Conservation (phyloP, 2,113 vertebrate genomes). For the Ciconia maguari region DNA sequence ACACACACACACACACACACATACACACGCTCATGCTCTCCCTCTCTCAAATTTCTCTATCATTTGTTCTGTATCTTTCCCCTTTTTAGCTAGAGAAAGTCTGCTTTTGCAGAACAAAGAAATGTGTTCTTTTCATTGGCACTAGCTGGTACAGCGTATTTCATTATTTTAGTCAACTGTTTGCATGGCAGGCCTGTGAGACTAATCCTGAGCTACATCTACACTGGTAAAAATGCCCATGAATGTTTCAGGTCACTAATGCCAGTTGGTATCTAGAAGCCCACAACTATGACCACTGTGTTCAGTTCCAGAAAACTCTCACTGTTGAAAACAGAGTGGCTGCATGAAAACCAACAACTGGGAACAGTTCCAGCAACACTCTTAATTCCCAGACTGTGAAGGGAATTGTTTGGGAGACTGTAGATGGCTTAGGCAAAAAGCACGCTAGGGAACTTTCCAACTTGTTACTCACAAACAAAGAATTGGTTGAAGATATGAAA, state of each 20-base stretch:
- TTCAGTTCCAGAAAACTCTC: background rate
- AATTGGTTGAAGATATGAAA: background rate
- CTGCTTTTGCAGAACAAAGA: background rate
- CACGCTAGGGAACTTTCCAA: background rate
- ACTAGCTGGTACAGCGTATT: fast-evolving
- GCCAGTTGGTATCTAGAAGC: background rate
- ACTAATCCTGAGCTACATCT: background rate
- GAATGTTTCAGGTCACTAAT: background rate
- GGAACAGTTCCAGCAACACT: background rate
- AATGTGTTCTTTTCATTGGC: background rate
- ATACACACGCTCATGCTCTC: background rate
- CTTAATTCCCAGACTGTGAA: background rate
- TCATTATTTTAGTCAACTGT: background rate
- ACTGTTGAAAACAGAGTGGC: background rate
- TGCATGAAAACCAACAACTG: background rate
- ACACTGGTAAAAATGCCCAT: background rate
- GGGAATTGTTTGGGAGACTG: background rate
- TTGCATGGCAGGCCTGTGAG: background rate
- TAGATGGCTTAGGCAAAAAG: background rate
- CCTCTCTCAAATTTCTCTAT: background rate
- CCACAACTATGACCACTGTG: background rate
- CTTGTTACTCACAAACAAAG: background rate
- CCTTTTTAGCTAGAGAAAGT: background rate
- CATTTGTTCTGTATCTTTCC: background rate
- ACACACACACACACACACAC: background rate